Conservation (phyloP, 2,888 invertebrate genomes). For the Lampropteryx suffumata region DNA sequence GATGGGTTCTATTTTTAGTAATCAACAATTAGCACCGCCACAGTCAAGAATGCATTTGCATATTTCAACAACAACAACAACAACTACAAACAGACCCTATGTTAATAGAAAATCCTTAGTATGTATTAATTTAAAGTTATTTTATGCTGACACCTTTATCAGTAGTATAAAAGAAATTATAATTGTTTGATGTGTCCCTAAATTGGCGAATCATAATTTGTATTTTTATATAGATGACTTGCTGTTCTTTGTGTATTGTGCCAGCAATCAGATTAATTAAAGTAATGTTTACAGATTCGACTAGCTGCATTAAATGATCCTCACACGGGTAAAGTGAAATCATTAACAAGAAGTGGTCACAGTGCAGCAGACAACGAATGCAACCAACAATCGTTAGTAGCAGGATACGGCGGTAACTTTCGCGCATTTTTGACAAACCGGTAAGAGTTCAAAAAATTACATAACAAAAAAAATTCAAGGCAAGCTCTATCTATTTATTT, state of each 20-base stretch:
- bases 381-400: slow-evolving; percentile 43
- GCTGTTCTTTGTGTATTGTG: no score
- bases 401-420: slow-evolving; percentile 44
- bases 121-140: no score
- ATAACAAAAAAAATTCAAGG: no score
- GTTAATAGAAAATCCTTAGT: background rate
- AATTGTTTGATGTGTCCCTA: no score
- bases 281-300: slow-evolving; percentile 56
- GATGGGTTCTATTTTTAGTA: slow-evolving; percentile 20
- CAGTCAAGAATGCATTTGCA: background rate
- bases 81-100: background rate
- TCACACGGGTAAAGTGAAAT: slow-evolving; percentile 54
- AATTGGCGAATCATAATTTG: no score
- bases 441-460: slow-evolving; percentile 50
- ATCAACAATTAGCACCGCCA: background rate
- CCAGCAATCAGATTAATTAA: no score
- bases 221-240: no score
- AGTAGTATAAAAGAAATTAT: no score
- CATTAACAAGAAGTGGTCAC: slow-evolving; percentile 40
- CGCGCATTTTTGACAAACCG: slow-evolving; percentile 57
- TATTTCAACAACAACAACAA: background rate
- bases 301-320: slow-evolving; percentile 64
- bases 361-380: slow-evolving; percentile 55
- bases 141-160: no score
- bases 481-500: no score